Evolutionary conservation across 2,797 vertebrate species (phyloP), one percentile per base, ranked within the genome.

Genomic region (Anguilla anguilla): DNA sequence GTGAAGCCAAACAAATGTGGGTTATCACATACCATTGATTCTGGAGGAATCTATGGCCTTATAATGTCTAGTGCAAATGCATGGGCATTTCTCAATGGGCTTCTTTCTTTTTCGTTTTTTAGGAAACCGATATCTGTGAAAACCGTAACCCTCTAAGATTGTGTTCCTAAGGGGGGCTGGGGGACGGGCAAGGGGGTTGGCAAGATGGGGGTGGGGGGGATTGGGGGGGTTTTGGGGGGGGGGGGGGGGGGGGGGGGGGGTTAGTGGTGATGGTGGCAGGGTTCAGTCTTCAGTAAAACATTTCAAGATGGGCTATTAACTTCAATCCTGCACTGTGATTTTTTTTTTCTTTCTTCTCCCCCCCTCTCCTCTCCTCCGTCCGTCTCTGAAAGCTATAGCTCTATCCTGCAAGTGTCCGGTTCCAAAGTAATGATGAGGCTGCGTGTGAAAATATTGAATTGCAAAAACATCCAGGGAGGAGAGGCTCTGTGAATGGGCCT

Each of bases 371-470:
- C 49, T 4, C 49, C 59, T 91, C 90, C 92, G 92, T 93, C 89
- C 86, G 94, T 95, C 94, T 93, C 93, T 95, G 96, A 96, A 96
- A 96, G 96, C 95, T 88, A 93, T 90, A 91, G 95, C 96, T 96
- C 96, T 95, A 95, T 96, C 96, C 96, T 94, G 94, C 93, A 94
- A 96, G 98, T 96, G 96, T 98, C 97, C 86, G 96, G 97, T 98
- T 98, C 96, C 97, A 94, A 95, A 97, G 97, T 97, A 98, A 98
- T 96, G 97, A 97, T 94, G 97, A 96, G 97, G 96, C 96, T 97
- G 97, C 96, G 98, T 97, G 97, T 97, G 97, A 98, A 98, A 98
- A 99, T 99, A 99, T 99, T 99, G 97, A 97, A 98, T 99, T 98
- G 97, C 98, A 98, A 97, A 97, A 97, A 97, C 98, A 98, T 96